Base-by-base conservation (phyloP, 92 coral and sea anemone genomes). In the Meandrina meandrites region DNA sequence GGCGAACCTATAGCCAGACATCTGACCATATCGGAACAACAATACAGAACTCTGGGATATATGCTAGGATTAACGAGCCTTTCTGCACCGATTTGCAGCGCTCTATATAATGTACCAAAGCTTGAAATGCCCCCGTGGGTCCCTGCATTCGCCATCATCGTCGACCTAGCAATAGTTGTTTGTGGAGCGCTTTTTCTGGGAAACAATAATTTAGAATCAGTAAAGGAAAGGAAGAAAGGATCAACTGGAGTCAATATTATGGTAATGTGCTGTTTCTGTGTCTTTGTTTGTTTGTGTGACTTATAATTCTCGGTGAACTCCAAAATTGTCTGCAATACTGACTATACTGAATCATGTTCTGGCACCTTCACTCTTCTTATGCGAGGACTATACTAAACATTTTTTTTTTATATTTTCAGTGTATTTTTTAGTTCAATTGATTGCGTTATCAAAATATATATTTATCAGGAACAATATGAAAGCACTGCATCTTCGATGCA, bases 201-300 rank as follows among this genome's bases (percentile, higher is more conserved):
- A 60, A 88, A 36, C 19, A 87, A 87, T 70, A 36, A 72, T 54
- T 56, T 83, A 47, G 7, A 22, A 21, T 72, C 70, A 17, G 88
- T 17, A 11, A 16, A 87, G 53, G 83, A 48, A 79, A 37, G 15
- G 81, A 28, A 86, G 24, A 81, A 31, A 28, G 89, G 77, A 24
- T 62, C 88, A 28, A 57, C 79, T 24, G 89, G 93, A 57, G 91
- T 91, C 67, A 88, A 87, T 57, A 83, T 71, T 27, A 87, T 88
- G 74, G 93, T 91, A 84, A 53, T 71, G 54, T 69, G 75, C 31
- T n/a, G 42, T 35, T 7, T 5, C 13, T 22, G 45, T 71, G 24
- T 7, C 1, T n/a, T n/a, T n/a, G n/a, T n/a, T n/a, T n/a, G n/a
- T n/a, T n/a, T n/a, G n/a, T n/a, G n/a, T n/a, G n/a, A n/a, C n/a